A percentile compares a stretch with the other conserved stretches of the same genome.
These are phyloP conservation scores for Chymomyza caudatula DNA, from an alignment of 2,888 invertebrate genomes.

Conservation along the genomic window DNA sequence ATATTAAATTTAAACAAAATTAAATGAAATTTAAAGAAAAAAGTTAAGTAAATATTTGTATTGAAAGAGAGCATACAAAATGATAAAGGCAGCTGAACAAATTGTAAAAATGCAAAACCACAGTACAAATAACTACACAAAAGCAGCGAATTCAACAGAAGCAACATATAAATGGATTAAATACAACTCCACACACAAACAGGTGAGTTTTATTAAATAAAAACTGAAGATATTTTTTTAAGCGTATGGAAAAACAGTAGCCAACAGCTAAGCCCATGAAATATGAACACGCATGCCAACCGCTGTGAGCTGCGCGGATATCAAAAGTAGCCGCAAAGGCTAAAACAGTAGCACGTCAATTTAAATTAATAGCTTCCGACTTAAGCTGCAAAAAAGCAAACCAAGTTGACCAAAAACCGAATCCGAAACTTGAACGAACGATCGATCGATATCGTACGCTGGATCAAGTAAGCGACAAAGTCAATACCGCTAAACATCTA, in stretches of 20 bases:
- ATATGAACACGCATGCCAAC: conserved; percentile 14
- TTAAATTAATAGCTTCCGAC: conserved; percentile 74
- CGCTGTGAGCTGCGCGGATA: conserved; percentile 6
- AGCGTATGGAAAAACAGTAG: conserved; percentile 5
- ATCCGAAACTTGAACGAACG: conserved; percentile 18
- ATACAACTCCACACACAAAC: conserved; percentile 39
- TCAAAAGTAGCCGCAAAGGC: conserved; percentile 41
- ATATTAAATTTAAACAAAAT: conserved; percentile 4
- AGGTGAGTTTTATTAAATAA: conserved; percentile 59
- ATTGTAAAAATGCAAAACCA: conserved; percentile 40
- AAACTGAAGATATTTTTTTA: conserved; percentile 3
- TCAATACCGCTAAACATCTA: conserved; percentile 19
- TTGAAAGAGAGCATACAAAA: conserved; percentile 4
- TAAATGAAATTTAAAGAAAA: conserved; percentile 4
- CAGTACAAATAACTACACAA: conserved; percentile 11
- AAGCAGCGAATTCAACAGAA: conserved; percentile 20
- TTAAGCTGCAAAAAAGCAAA: conserved; percentile 42
- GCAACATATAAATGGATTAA: conserved; percentile 68
- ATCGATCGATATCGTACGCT: not conserved
- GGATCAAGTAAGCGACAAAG: conserved; percentile 1
- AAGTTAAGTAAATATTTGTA: conserved; percentile 4
- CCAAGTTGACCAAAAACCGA: conserved; percentile 40
- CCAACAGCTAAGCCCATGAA: conserved; percentile 4
- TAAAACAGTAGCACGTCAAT: conserved; percentile 70
- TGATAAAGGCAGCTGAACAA: conserved; percentile 45